Conservation (phyloP, 1,140 invertebrate species). For the Drosophila trapezifrons region DNA sequence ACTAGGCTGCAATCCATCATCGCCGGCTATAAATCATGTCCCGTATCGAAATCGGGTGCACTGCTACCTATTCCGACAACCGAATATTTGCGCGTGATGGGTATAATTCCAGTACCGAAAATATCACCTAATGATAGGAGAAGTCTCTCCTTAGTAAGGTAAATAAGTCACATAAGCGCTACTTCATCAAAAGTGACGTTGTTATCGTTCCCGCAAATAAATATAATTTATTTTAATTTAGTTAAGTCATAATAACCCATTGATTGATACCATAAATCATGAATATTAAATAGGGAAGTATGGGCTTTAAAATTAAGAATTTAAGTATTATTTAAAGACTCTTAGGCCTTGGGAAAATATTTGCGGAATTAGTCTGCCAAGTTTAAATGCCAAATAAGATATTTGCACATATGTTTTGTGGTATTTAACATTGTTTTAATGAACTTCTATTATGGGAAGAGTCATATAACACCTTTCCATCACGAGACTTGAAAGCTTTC, state of each 20-base stretch:
- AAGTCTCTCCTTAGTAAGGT: too few species aligned
- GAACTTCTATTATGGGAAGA: not conserved
- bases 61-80: constrained; percentile 26
- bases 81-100: constrained; percentile 54
- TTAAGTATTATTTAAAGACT: not conserved
- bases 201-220: not conserved
- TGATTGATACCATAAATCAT: constrained; percentile 8
- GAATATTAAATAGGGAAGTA: not conserved
- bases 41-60: constrained; percentile 39
- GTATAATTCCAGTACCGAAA: constrained; percentile 10
- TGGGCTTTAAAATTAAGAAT: not conserved
- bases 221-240: constrained; percentile 25
- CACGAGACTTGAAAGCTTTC: not conserved
- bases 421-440: not conserved
- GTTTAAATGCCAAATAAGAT: not conserved
- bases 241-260: constrained; percentile 11
- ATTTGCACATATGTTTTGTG: constrained; percentile 3
- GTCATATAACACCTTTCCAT: not conserved
- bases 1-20: constrained; percentile 66
- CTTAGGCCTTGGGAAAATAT: not conserved
- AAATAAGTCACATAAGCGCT: constrained; percentile 17
- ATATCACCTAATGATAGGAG: constrained; percentile 20
- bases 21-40: constrained; percentile 62
- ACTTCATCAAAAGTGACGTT: not conserved
- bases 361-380: not conserved